Evolutionary conservation across 2,113 vertebrate genomes (phyloP).

Genomic region (Heloderma charlesbogerti): DNA sequence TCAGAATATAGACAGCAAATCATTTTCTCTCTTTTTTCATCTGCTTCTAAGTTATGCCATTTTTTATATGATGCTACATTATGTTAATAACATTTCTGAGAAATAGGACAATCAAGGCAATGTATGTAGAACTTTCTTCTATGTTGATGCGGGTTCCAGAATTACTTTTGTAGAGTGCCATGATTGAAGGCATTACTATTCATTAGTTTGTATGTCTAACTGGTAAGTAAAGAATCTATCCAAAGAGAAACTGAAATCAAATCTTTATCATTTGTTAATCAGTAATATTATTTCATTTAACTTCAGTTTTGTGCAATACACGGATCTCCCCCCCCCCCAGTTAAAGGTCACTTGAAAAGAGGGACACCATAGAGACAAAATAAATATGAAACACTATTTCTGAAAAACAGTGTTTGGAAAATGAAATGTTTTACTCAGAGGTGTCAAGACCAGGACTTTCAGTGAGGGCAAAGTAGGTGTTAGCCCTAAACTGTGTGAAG

Average conservation of each 20-base stretch:
- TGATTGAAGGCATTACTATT: background rate
- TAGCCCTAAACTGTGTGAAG: too few relatives aligned
- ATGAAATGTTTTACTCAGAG: too few relatives aligned
- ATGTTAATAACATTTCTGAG: slow-evolving; percentile 33
- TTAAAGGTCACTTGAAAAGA: too few relatives aligned
- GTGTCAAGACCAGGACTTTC: background rate
- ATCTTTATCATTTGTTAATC: background rate
- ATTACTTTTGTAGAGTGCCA: background rate
- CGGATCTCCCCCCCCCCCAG: background rate
- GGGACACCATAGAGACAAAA: background rate
- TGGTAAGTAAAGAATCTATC: background rate
- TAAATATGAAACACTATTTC: background rate
- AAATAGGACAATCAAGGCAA: slow-evolving; percentile 4
- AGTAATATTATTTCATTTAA: background rate
- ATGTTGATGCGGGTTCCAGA: background rate
- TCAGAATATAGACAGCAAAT: slow-evolving; percentile 59
- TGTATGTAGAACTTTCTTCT: slow-evolving; percentile 27
- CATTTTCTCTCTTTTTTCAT: slow-evolving; percentile 43
- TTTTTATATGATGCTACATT: slow-evolving; percentile 52
- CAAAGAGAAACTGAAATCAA: background rate
- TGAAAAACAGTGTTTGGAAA: background rate
- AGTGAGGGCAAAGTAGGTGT: too few relatives aligned
- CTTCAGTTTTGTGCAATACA: background rate
- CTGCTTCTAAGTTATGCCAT: slow-evolving; percentile 51
- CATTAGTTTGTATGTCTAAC: background rate